Evolutionary conservation across 2,113 vertebrate species (phyloP), one percentile per base, ranked within the genome.

Genomic region (Sterrhoptilus dennistouni): DNA sequence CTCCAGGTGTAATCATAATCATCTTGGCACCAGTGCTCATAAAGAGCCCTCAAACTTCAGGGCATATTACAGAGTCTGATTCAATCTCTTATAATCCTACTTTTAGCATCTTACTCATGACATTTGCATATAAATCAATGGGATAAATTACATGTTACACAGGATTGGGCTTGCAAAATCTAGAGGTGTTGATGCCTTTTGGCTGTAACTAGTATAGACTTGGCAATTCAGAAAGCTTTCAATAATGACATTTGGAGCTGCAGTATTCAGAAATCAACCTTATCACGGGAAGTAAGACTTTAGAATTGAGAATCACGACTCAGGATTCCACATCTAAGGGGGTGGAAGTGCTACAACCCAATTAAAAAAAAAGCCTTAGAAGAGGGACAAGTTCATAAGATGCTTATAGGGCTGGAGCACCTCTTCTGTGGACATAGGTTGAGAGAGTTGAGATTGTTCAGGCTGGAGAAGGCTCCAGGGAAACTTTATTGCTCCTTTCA

Each of bases 121-220:
- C 61, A 80, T 90, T 72, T 87, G 92, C 92, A 87, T 90, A 76
- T 61, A 88, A 95, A 94, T 79, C 85, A 79, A 36, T 10, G 70
- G n/a, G n/a, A 68, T 65, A 79, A 88, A 95, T 76, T 36, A 72
- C 53, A 25, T 4, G 21, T 70, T 82, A 49, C 65, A 61, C 78
- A 90, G 74, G 87, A 96, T 45, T 15, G 28, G 78, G 49, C 84
- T 85, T 94, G 92, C 57, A 89, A 50, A 70, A 83, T 42, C 31
- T 57, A 44, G 40, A 93, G 78, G 82, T 87, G 85, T 69, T 93
- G 65, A 87, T 44, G 49, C 57, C 65, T 35, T 64, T 84, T 50
- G 79, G 36, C 81, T 75, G 14, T 54, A 91, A 79, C 35, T 11
- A 14, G 52, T 69, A 75, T 0, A 2, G 61, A 76, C 52, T 18